Percentiles rank a stretch among this genome's conserved stretches.
These are phyloP conservation scores for Phalacrocorax aristotelis DNA, from an alignment of 2,113 vertebrate genomes.

Conservation along the genomic window DNA sequence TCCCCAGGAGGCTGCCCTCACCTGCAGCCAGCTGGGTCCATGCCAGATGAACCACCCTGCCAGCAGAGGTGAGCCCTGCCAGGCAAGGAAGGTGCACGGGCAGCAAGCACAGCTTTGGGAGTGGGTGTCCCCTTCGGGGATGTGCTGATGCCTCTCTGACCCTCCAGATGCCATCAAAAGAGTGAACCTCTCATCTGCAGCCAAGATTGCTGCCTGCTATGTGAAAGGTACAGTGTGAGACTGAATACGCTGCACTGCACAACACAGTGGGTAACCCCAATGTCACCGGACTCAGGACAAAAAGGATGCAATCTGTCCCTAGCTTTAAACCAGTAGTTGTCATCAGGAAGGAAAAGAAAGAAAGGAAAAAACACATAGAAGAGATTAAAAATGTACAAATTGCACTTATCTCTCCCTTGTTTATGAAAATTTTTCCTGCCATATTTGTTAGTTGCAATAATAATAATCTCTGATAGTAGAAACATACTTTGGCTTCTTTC, in stretches of 20 bases:
- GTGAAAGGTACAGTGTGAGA: neutral
- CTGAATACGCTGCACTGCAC: fast-evolving
- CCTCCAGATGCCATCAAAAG: neutral
- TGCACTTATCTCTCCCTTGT: neutral
- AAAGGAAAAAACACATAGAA: neutral
- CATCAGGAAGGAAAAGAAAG: neutral
- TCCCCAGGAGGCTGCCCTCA: neutral
- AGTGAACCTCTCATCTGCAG: neutral
- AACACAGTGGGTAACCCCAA: fast-evolving
- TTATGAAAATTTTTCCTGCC: conserved; percentile 9
- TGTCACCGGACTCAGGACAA: neutral
- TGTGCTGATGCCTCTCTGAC: neutral
- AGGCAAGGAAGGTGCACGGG: fast-evolving
- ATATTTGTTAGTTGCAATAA: conserved; percentile 8
- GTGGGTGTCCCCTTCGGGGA: neutral
- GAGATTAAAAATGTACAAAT: neutral
- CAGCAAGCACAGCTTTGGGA: neutral
- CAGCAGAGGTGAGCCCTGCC: neutral
- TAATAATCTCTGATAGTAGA: neutral
- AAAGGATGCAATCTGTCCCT: neutral
- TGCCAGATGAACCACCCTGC: fast-evolving
- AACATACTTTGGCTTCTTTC: neutral
- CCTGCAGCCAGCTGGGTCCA: neutral
- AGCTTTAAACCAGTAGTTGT: neutral
- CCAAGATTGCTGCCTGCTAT: neutral